Evolutionary conservation across 2,113 vertebrate species (phyloP).

Genomic region (Arizona elegans): DNA sequence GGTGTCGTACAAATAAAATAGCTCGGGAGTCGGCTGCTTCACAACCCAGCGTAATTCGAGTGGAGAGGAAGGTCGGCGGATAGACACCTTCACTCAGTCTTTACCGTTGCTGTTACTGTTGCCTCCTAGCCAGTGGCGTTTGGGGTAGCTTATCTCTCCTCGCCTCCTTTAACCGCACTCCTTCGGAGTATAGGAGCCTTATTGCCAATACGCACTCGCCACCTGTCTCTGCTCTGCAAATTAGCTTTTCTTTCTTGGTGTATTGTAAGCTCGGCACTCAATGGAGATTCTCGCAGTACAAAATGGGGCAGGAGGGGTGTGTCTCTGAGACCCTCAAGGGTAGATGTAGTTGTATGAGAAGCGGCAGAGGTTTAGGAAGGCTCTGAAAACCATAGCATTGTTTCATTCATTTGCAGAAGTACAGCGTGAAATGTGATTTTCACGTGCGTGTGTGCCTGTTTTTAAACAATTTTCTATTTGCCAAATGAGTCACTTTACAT

Average conservation of each 20-base stretch:
- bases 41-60: not conserved
- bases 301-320: slow-evolving; percentile 39
- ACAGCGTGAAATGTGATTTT: not conserved
- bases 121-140: not conserved
- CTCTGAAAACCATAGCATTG: not conserved
- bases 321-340: not conserved
- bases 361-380: not conserved
- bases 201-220: not conserved
- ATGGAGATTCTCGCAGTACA: not conserved
- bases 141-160: not conserved
- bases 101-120: not conserved
- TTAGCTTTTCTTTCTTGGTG: not conserved
- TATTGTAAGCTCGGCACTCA: not conserved
- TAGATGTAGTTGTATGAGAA: not conserved
- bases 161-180: not conserved
- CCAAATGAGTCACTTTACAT: not conserved
- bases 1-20: not conserved
- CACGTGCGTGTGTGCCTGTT: not conserved
- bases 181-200: not conserved
- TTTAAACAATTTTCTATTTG: not conserved
- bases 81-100: not conserved
- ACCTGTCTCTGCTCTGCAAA: not conserved
- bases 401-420: not conserved
- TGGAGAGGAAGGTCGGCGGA: not conserved
- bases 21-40: not conserved